These are phyloP conservation scores for Hiodon tergisus DNA, from an alignment of 2,113 vertebrate species.

Conservation along the genomic window DNA sequence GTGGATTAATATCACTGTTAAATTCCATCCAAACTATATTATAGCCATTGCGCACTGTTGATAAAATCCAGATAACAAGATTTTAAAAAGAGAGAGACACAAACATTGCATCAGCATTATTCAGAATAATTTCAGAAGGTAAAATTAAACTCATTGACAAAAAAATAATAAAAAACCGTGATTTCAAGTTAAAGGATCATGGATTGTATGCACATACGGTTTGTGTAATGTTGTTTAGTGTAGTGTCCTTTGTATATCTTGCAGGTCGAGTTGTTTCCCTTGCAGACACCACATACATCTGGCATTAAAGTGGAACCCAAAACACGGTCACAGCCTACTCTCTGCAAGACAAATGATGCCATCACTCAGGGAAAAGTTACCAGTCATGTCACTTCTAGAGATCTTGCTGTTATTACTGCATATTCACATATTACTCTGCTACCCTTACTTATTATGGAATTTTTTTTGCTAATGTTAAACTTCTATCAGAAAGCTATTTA, in stretches of 20 bases:
- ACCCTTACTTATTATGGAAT: no score
- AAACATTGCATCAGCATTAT: no score
- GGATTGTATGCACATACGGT: constrained; percentile 59
- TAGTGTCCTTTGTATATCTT: constrained; percentile 70
- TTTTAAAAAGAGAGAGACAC: no score
- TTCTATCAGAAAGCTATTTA: no score
- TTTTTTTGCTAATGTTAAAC: no score
- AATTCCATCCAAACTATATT: constrained; percentile 3
- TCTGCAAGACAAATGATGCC: constrained; percentile 51
- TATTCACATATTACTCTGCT: no score
- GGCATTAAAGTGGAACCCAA: constrained; percentile 69
- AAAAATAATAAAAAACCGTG: no score
- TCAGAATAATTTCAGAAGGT: no score
- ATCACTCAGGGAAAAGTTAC: not conserved
- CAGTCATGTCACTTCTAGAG: not conserved
- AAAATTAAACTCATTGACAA: no score
- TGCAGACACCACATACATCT: constrained; percentile 78
- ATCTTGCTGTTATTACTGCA: no score
- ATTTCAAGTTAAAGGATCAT: not conserved
- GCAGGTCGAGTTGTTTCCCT: constrained; percentile 78
- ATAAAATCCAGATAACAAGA: no score
- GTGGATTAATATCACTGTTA: not conserved
- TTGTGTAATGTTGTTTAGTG: constrained; percentile 67
- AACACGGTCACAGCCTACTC: constrained; percentile 76
- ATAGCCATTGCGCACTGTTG: no score